A percentile compares a stretch with the other conserved stretches of the same genome.
Conservation (phyloP, 2,888 invertebrate genomes). For the Octonoba sinensis region DNA sequence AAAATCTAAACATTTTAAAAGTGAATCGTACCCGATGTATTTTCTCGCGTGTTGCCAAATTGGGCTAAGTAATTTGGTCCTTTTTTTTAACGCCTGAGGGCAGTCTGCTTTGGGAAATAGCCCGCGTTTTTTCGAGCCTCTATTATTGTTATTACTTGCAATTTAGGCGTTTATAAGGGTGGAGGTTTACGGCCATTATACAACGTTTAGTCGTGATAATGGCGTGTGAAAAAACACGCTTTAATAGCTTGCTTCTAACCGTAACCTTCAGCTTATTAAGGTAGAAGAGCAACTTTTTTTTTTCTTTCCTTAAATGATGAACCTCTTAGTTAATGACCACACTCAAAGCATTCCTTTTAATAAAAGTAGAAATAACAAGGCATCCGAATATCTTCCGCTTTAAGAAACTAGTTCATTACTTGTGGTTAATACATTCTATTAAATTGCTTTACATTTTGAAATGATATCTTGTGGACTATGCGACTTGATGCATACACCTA, state of each 20-base stretch:
- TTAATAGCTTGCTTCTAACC: constrained; percentile 48
- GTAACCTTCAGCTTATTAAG: constrained; percentile 44
- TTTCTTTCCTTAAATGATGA: too few relatives aligned
- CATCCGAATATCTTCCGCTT: too few relatives aligned
- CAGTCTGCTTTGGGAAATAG: constrained; percentile 42
- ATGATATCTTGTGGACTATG: too few relatives aligned
- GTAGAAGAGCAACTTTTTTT: constrained; percentile 26
- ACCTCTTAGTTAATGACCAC: too few relatives aligned
- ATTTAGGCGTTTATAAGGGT: constrained; percentile 61
- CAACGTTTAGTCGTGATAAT: constrained; percentile 63
- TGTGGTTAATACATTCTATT: too few relatives aligned
- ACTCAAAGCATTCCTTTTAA: too few relatives aligned
- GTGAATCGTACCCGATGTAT: constrained; percentile 22
- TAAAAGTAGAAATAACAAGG: too few relatives aligned
- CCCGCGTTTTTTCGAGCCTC: constrained; percentile 42
- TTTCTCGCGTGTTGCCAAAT: constrained; percentile 40
- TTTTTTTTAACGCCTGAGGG: constrained; percentile 46
- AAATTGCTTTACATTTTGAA: too few relatives aligned
- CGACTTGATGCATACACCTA: too few relatives aligned
- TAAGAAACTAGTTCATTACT: too few relatives aligned
- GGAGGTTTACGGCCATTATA: constrained; percentile 58
- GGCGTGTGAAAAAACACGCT: constrained; percentile 58
- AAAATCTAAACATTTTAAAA: constrained; percentile 26
- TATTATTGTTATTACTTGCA: constrained; percentile 61
- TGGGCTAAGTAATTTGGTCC: constrained; percentile 41